Evolutionary conservation across 2,888 invertebrate species (phyloP).

Genomic region (Platerodrilus igneus): DNA sequence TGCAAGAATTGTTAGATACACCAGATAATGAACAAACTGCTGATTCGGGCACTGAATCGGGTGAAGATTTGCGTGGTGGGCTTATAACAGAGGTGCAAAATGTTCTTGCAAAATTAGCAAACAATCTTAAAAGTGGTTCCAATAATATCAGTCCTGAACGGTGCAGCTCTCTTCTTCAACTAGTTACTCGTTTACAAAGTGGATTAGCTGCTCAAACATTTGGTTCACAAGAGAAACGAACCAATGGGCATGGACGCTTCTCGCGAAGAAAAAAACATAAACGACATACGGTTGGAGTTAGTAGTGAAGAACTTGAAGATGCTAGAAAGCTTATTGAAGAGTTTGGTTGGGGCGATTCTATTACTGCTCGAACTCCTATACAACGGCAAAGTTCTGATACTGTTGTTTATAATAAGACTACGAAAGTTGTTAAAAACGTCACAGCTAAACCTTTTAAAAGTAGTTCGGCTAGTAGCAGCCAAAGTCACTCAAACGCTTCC

Average conservation of each 20-base stretch:
- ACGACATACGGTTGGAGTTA: constrained; percentile 80
- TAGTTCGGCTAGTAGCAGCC: constrained; percentile 34
- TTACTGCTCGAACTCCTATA: constrained; percentile 34
- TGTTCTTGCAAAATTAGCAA: constrained; percentile 42
- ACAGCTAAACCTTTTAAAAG: constrained; percentile 47
- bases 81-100: constrained; percentile 52
- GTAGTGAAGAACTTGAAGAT: constrained; percentile 72
- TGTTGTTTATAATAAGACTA: constrained; percentile 34
- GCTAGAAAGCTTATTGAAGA: constrained; percentile 73
- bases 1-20: constrained; percentile 60
- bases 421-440: constrained; percentile 41
- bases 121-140: constrained; percentile 47
- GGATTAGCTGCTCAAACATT: constrained; percentile 39
- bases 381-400: constrained; percentile 52
- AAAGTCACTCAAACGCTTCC: constrained; percentile 33
- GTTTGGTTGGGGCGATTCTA: constrained; percentile 48
- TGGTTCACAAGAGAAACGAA: constrained; percentile 51
- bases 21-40: constrained; percentile 48
- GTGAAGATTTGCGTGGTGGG: constrained; percentile 61
- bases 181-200: constrained; percentile 67
- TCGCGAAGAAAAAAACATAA: constrained; percentile 58
- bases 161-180: constrained; percentile 67
- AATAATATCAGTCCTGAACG: constrained; percentile 59
- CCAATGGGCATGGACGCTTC: constrained; percentile 44
- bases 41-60: constrained; percentile 66